Base-by-base conservation (phyloP, 2,113 vertebrate genomes). In the Brachionichthys hirsutus region DNA sequence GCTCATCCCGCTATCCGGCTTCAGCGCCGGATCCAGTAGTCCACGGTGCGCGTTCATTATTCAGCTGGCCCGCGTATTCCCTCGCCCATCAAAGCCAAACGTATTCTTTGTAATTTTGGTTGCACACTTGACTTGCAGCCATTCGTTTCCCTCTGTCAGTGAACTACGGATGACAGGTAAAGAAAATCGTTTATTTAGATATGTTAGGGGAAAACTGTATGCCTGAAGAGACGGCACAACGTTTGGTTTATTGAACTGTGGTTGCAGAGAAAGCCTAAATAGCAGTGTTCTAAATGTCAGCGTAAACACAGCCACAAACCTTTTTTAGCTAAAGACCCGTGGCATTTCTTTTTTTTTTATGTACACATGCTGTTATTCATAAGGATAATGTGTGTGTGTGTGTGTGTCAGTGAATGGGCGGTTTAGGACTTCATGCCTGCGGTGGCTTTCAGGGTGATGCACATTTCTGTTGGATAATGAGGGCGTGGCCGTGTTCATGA, bases 61-160 rank as follows among this genome's bases (percentile, higher is more conserved):
- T 67, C 12, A 46, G 61, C 55, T 53, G 62, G 51, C 22, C 75
- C 14, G 34, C 48, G 36, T 34, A 20, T 51, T 64, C 43, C n/a
- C 16, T 62, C 47, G 24, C 66, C 59, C 42, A 41, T 64, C 66
- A 18, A 14, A 58, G 65, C 47, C 51, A 68, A 80, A 80, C 78
- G 57, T 78, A 42, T 78, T 64, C 82, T 83, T 80, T 85, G 81
- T 88, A 88, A 89, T 87, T 89, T 67, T 80, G 84, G 81, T 83
- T 15, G 16, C 24, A 14, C 20, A 54, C 48, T 80, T 77, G 78
- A 81, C 75, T 40, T 36, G 67, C 57, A 59, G 67, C 76, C 80
- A 82, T 84, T 83, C 71, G 60, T 48, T 64, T 46, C 24, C 24
- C 24, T 62, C 41, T 77, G 43, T 36, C 51, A 60, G 43, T 45